Base-by-base conservation (phyloP, 2,113 vertebrate species). In the Tympanuchus pallidicinctus region DNA sequence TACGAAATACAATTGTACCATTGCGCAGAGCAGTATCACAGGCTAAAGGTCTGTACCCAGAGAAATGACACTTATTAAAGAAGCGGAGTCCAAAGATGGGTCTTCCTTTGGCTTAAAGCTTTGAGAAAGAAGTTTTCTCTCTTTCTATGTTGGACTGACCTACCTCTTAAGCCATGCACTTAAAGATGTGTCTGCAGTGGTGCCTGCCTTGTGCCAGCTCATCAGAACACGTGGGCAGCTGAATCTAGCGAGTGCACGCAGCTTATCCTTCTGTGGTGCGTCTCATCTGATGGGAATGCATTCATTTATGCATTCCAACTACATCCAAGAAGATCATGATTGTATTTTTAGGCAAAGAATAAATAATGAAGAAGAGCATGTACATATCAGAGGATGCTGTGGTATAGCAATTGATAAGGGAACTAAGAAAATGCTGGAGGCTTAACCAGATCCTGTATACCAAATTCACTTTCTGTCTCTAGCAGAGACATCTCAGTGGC, bases 281-380 rank as follows among this genome's bases (percentile, higher is more conserved):
- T 34, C 86, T 80, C 30, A 69, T 91, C 45, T 67, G 59, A 89
- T 48, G 57, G 45, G 84, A 90, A 90, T 63, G 36, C 30, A 75
- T 67, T 89, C 28, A 72, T 83, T 86, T 89, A 67, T 67, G 67
- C 47, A 79, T 71, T 79, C 32, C 52, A 71, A 64, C 72, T 83
- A 45, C 50, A 61, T 66, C 57, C 32, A 16, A 54, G 25, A 28
- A 16, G 82, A 92, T 56, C 13, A 3, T 4, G n/a, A 42, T 5
- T 61, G 47, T 36, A 30, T 67, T 94, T 90, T 64, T 36, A 71
- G 79, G 50, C 59, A 93, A 93, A 56, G 7, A 8, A 20, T 36
- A 36, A 16, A 36, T 38, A 59, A 57, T 11, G 7, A 6, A 21
- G 28, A 5, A 42, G 32, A 20, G 9, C n/a, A 3, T 0, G 0